Conservation (phyloP, 1,140 invertebrate species). For the Ips nitidus region DNA sequence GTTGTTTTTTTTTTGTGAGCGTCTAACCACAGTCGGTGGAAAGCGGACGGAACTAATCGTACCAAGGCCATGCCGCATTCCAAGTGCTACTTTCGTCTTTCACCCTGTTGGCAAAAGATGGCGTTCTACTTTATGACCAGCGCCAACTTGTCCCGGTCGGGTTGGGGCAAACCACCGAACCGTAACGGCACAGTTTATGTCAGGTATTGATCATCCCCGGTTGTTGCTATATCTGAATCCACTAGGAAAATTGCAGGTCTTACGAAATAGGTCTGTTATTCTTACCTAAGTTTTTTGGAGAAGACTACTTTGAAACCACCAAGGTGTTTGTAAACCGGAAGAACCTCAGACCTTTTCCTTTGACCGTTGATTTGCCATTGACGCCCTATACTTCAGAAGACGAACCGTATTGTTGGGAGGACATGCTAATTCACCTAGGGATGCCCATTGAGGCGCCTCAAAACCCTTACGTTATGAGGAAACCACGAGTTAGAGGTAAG, state of each 20-base stretch:
- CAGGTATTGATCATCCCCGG: not conserved
- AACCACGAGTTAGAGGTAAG: no score
- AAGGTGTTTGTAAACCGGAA: constrained; percentile 49
- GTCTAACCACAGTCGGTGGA: constrained; percentile 56
- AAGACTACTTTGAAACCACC: constrained; percentile 53
- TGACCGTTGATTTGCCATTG: not conserved
- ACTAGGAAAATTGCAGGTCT: constrained; percentile 57
- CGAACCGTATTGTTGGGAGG: not conserved
- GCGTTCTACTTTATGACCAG: constrained; percentile 87
- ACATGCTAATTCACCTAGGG: not conserved
- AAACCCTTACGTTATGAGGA: no score
- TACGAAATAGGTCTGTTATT: constrained; percentile 93
- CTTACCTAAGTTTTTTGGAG: constrained; percentile 79
- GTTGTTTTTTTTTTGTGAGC: no score
- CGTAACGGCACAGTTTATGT: constrained; percentile 66
- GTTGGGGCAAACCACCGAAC: constrained; percentile 83
- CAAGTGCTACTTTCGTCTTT: constrained; percentile 83
- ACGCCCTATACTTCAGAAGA: not conserved
- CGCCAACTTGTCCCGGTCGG: constrained; percentile 92
- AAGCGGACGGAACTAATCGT: constrained; percentile 65
- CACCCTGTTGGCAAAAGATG: constrained; percentile 63
- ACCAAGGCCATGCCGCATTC: constrained; percentile 89
- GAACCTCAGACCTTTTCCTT: constrained; percentile 60
- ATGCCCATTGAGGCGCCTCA: no score
- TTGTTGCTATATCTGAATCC: no score